phyloP scores from a whole-genome alignment of 2,888 invertebrate genomes.

The Diplolepis rosae region DNA sequence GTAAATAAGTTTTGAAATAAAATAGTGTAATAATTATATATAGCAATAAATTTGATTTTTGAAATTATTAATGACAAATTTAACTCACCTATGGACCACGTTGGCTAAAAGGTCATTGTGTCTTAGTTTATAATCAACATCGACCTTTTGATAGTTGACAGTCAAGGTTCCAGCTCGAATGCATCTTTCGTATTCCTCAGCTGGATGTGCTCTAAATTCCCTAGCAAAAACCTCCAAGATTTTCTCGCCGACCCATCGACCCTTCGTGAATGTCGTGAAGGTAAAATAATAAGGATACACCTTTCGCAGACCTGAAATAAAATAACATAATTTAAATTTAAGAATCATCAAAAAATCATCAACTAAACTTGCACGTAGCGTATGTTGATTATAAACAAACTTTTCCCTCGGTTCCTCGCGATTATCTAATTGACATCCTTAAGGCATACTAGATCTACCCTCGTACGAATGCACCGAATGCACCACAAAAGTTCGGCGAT shows the following conservation, averaged over 20 bases:
- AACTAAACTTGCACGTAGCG: no score
- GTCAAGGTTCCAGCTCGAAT: conserved; percentile 93
- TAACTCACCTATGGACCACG: conserved; percentile 90
- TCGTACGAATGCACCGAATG: no score
- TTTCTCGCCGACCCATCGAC: conserved; percentile 95
- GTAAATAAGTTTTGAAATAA: no score
- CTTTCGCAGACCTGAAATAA: conserved; percentile 88
- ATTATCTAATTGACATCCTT: no score
- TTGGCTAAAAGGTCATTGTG: conserved; percentile 95
- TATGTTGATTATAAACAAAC: no score
- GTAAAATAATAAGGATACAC: conserved; percentile 98
- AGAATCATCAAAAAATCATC: no score
- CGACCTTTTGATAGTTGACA: conserved; percentile 94
- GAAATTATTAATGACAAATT: neutral
- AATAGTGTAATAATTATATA: no score
- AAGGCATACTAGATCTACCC: no score
- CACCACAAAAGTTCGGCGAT: no score
- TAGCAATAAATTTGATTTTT: neutral
- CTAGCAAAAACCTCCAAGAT: conserved; percentile 93
- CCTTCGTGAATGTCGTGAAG: conserved; percentile 96
- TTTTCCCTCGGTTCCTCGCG: no score
- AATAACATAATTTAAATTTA: no score
- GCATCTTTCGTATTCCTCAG: conserved; percentile 93
- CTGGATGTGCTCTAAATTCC: conserved; percentile 95
- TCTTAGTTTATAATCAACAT: conserved; percentile 92